A percentile compares a stretch with the other conserved stretches of the same genome.
Conservation (phyloP, 1,140 invertebrate genomes). For the Antheraea pernyi region DNA sequence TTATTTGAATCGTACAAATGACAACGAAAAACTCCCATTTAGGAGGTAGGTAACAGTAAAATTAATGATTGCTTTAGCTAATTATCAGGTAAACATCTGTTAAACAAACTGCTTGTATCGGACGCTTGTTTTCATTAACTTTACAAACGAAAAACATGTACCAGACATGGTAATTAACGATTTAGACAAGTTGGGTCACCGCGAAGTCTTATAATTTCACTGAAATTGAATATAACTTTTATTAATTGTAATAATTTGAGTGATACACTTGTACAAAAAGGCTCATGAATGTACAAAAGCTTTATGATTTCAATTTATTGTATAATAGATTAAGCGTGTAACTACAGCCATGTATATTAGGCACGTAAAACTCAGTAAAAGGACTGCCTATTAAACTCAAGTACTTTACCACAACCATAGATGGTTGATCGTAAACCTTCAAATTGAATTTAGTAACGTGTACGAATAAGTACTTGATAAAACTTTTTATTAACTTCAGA, state of each 20-base stretch:
- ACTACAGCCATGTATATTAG: too few species aligned
- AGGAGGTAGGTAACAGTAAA: not conserved
- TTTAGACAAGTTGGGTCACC: not conserved
- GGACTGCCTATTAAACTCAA: too few species aligned
- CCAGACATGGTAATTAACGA: constrained; percentile 5
- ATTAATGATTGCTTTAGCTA: not conserved
- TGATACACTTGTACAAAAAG: too few species aligned
- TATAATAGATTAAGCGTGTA: too few species aligned
- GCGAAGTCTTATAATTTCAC: not conserved
- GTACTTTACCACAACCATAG: too few species aligned
- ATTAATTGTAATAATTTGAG: not conserved
- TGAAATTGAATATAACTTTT: not conserved
- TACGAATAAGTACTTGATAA: too few species aligned
- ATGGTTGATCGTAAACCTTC: too few species aligned
- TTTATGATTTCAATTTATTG: too few species aligned
- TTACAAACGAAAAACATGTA: not conserved
- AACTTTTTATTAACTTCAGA: too few species aligned
- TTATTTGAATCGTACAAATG: not conserved
- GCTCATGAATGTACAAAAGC: too few species aligned
- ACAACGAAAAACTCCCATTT: not conserved
- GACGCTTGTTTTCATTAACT: constrained; percentile 1
- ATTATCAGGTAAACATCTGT: constrained; percentile 19
- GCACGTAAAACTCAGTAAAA: too few species aligned
- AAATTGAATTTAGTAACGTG: too few species aligned
- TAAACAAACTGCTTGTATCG: constrained; percentile 11